Conservation (phyloP, 2,113 vertebrate species). For the Struthio camelus region DNA sequence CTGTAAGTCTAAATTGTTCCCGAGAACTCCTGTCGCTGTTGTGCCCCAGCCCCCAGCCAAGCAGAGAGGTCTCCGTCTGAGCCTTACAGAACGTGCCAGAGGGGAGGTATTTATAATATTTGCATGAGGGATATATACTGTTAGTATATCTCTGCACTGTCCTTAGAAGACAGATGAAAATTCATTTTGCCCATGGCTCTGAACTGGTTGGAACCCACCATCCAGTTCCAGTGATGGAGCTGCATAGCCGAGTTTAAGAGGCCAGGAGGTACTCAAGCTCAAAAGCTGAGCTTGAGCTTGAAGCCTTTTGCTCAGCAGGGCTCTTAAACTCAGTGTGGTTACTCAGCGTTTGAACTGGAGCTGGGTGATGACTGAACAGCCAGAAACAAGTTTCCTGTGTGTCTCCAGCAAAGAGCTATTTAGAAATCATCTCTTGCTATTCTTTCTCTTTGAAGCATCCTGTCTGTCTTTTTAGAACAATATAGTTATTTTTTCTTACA, state of each 20-base stretch:
- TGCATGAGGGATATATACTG: background rate
- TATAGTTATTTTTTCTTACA: background rate
- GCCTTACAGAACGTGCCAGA: background rate
- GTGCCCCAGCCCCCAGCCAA: background rate
- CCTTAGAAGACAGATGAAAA: background rate
- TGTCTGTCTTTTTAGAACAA: background rate
- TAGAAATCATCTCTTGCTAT: background rate
- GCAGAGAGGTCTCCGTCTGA: background rate
- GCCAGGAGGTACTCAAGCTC: no score
- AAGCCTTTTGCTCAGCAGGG: background rate
- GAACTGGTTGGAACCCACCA: background rate
- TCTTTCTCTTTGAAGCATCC: background rate
- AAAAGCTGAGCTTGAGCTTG: background rate
- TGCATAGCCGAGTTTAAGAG: background rate
- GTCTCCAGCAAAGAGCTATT: background rate
- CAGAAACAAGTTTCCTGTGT: no score
- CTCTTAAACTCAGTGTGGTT: background rate
- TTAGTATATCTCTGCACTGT: background rate
- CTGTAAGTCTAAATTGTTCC: no score
- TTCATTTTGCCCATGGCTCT: background rate
- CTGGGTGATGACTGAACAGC: background rate
- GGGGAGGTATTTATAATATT: background rate
- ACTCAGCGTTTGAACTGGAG: background rate
- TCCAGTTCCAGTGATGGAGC: background rate
- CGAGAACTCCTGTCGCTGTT: background rate